These are phyloP conservation scores for Gnathonemus echidnorhynchus DNA, from an alignment of 2,113 vertebrate species.

Conservation along the genomic window DNA sequence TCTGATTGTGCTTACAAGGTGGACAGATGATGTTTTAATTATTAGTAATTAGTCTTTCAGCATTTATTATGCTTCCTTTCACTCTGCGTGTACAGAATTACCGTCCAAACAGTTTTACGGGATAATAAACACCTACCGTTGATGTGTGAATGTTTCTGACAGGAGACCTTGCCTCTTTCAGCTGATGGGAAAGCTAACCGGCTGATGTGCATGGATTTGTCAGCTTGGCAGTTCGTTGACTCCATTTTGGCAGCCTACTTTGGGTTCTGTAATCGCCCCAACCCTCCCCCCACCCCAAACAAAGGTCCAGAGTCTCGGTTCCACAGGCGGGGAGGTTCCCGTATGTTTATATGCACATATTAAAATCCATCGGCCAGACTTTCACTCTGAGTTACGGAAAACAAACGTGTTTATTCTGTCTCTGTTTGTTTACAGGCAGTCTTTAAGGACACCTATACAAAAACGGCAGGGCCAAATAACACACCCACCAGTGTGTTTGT, in stretches of 20 bases:
- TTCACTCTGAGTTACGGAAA: background rate
- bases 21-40: background rate
- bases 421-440: conserved; percentile 7
- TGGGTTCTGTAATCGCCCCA: background rate
- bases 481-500: background rate
- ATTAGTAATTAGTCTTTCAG: background rate
- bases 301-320: background rate
- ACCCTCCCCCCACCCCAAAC: background rate
- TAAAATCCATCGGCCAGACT: background rate
- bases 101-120: background rate
- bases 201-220: background rate
- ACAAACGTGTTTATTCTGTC: conserved; percentile 14
- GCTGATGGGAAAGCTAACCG: background rate
- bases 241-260: background rate
- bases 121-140: background rate
- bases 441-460: conserved; percentile 16
- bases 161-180: conserved; percentile 1
- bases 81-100: background rate
- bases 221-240: background rate
- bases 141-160: background rate
- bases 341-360: background rate
- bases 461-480: background rate
- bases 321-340: background rate
- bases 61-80: background rate
- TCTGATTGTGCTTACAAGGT: background rate